Evolutionary conservation across 2,113 vertebrate genomes (phyloP).

Genomic region (Psettodes erumei): DNA sequence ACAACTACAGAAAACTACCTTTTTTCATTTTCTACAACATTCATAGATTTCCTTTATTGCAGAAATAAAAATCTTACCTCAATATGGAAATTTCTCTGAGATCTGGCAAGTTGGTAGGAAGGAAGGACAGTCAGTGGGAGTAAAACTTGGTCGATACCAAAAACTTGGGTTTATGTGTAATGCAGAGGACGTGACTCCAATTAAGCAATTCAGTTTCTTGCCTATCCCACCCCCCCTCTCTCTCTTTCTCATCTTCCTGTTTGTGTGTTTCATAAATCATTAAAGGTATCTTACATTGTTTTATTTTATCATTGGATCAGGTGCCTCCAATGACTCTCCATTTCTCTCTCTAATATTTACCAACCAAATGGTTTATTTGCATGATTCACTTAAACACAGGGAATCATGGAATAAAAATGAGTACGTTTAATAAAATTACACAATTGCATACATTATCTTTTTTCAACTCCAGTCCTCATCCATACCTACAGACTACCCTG

Average conservation of each 20-base stretch:
- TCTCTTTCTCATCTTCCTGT: constrained; percentile 9
- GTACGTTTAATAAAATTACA: too few species aligned
- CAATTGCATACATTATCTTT: too few species aligned
- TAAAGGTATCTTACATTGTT: neutral
- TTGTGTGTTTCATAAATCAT: neutral
- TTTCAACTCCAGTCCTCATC: too few species aligned
- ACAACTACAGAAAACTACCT: neutral
- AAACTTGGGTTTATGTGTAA: constrained; percentile 66
- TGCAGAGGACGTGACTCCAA: constrained; percentile 77
- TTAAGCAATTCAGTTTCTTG: constrained; percentile 70
- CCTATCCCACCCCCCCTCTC: neutral
- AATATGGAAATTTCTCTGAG: constrained; percentile 28
- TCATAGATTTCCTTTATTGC: neutral
- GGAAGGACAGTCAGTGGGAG: constrained; percentile 41
- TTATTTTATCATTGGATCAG: neutral
- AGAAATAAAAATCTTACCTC: constrained; percentile 68
- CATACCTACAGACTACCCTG: too few species aligned
- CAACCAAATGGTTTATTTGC: too few species aligned
- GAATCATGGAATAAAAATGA: too few species aligned
- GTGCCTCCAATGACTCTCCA: neutral
- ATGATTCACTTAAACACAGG: too few species aligned
- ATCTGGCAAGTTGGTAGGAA: constrained; percentile 49
- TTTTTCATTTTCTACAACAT: neutral
- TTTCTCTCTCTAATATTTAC: neutral
- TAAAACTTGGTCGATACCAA: constrained; percentile 42